phyloP scores from a whole-genome alignment of 2,113 vertebrate species.

The Actenoides lindsayi region DNA sequence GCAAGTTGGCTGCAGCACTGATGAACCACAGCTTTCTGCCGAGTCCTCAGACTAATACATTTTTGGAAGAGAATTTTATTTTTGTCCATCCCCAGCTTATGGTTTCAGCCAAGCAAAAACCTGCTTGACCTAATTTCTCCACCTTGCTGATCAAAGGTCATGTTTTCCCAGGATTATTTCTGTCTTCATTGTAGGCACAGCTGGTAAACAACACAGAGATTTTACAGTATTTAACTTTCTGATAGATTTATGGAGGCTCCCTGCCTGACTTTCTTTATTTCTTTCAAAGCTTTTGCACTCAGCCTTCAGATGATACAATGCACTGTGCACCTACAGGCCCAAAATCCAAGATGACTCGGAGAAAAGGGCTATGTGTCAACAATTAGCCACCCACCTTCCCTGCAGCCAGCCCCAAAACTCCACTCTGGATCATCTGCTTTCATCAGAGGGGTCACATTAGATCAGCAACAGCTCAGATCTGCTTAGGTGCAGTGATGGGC shows the following conservation, averaged over 20 bases:
- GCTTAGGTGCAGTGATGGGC: background rate
- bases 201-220: slow-evolving; percentile 63
- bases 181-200: slow-evolving; percentile 48
- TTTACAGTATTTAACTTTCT: slow-evolving; percentile 70
- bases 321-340: background rate
- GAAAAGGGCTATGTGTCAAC: background rate
- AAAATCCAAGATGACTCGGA: background rate
- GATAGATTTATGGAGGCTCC: slow-evolving; percentile 51
- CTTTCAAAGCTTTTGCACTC: slow-evolving; percentile 18
- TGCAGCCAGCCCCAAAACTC: background rate
- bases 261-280: slow-evolving; percentile 23
- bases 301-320: background rate
- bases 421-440: background rate
- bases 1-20: background rate
- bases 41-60: background rate
- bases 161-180: slow-evolving; percentile 60
- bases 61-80: slow-evolving; percentile 44
- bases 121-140: slow-evolving; percentile 61
- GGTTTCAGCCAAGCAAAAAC: slow-evolving; percentile 53
- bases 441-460: background rate
- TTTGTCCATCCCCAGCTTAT: slow-evolving; percentile 40
- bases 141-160: slow-evolving; percentile 67
- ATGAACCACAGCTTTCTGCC: background rate
- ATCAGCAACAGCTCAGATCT: background rate
- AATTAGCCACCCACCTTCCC: background rate